These are phyloP conservation scores for Anser cygnoides DNA, from an alignment of 2,113 vertebrate species.

Conservation along the genomic window DNA sequence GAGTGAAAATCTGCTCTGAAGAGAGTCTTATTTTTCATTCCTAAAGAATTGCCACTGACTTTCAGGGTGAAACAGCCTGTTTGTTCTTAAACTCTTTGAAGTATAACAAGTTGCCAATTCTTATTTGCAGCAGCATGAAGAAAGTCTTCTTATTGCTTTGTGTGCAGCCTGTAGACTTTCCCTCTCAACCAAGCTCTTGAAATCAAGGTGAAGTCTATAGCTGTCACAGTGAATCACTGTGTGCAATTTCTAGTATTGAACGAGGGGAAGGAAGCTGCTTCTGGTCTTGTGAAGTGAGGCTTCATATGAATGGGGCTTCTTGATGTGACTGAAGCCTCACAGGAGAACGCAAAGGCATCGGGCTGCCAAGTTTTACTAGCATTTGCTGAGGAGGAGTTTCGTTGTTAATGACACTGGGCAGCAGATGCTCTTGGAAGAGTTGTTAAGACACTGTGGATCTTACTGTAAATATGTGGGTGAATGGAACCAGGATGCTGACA, in stretches of 20 bases:
- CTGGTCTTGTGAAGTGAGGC: background rate
- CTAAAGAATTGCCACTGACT: background rate
- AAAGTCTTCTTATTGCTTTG: background rate
- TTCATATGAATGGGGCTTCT: slow-evolving; percentile 51
- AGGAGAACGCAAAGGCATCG: background rate
- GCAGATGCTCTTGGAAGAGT: slow-evolving; percentile 63
- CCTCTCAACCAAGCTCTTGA: background rate
- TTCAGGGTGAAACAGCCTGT: background rate
- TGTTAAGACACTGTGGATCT: slow-evolving; percentile 58
- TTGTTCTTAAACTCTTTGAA: background rate
- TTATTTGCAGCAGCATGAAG: background rate
- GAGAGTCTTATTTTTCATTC: background rate
- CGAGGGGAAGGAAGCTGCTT: background rate
- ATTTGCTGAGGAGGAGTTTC: slow-evolving; percentile 61
- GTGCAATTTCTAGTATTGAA: background rate
- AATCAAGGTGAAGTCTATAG: background rate
- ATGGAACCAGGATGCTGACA: slow-evolving; percentile 45
- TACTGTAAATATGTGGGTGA: slow-evolving; percentile 70
- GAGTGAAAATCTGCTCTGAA: background rate
- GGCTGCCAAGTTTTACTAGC: slow-evolving; percentile 44
- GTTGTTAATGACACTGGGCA: slow-evolving; percentile 69
- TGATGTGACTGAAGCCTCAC: slow-evolving; percentile 16
- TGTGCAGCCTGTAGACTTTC: background rate
- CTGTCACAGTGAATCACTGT: background rate
- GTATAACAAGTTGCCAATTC: background rate